Conservation (phyloP, 2,113 vertebrate genomes). For the Syngnathus floridae region DNA sequence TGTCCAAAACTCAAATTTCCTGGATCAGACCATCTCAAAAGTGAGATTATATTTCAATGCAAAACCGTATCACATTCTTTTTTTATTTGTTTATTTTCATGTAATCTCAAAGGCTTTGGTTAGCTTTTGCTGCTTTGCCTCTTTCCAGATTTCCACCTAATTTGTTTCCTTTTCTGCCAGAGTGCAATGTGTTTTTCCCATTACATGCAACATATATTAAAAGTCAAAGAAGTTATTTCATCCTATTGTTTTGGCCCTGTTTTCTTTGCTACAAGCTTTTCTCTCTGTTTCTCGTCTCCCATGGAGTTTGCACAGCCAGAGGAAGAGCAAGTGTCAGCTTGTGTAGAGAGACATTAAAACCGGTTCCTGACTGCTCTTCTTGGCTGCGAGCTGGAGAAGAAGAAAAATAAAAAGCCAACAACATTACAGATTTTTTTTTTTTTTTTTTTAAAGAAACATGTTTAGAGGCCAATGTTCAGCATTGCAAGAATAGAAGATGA, state of each 20-base stretch:
- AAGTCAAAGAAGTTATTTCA: neutral
- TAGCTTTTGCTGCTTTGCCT: neutral
- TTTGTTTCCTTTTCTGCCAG: neutral
- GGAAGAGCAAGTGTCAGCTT: slow-evolving; percentile 2
- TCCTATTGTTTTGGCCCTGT: neutral
- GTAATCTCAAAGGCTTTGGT: slow-evolving; percentile 14
- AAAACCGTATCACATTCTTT: slow-evolving; percentile 3
- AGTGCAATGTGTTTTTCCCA: neutral
- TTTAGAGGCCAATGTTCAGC: neutral
- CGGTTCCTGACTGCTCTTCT: slow-evolving; percentile 7
- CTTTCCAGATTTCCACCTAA: neutral
- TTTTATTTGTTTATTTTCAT: slow-evolving; percentile 5
- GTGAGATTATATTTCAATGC: slow-evolving; percentile 17
- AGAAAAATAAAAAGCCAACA: neutral
- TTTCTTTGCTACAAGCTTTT: neutral
- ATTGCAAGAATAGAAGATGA: neutral
- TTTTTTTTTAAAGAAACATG: slow-evolving; percentile 30
- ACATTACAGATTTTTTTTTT: neutral
- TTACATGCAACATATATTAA: neutral
- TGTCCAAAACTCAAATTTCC: slow-evolving; percentile 35
- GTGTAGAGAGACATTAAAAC: slow-evolving; percentile 24
- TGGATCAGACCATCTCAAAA: slow-evolving; percentile 32
- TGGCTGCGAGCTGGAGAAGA: neutral
- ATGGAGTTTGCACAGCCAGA: slow-evolving; percentile 8
- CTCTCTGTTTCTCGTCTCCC: neutral